Evolutionary conservation across 2,113 vertebrate genomes (phyloP).

Genomic region (Lethenteron camtschaticum): DNA sequence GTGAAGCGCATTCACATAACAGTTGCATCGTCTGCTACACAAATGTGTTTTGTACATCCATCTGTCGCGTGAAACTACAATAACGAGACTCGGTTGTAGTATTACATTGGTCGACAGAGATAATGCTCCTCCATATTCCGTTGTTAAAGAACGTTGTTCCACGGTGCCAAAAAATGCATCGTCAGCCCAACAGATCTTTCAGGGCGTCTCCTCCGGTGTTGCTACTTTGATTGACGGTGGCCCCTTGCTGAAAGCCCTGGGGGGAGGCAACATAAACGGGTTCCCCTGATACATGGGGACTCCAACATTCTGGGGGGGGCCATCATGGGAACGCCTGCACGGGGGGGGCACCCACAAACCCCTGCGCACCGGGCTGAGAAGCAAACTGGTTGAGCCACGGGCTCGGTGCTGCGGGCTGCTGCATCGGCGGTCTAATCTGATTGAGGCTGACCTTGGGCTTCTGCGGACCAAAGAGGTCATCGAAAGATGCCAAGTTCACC

Average conservation of each 20-base stretch:
- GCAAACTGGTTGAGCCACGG: constrained; percentile 69
- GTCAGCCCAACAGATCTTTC: constrained; percentile 78
- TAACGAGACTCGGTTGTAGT: too few relatives aligned
- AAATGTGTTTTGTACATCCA: too few relatives aligned
- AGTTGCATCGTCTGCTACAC: too few relatives aligned
- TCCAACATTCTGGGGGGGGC: constrained; percentile 49
- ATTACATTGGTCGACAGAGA: too few relatives aligned
- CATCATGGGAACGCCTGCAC: constrained; percentile 23
- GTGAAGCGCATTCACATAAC: too few relatives aligned
- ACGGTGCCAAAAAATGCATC: too few relatives aligned
- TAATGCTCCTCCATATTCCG: too few relatives aligned
- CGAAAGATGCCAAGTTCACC: constrained; percentile 56
- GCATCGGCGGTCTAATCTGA: constrained; percentile 48
- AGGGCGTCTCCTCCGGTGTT: constrained; percentile 71
- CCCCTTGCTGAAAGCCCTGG: constrained; percentile 27
- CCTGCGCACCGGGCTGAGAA: constrained; percentile 29
- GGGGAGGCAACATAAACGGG: constrained; percentile 80
- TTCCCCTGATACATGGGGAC: constrained; percentile 36
- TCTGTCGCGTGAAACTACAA: too few relatives aligned
- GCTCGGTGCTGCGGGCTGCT: constrained; percentile 16
- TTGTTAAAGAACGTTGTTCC: too few relatives aligned
- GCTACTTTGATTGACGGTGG: constrained; percentile 40
- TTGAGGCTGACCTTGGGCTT: constrained; percentile 84
- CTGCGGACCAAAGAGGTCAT: constrained; percentile 60
- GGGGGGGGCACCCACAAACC: constrained; percentile 24